Percentiles rank a stretch among this genome's conserved stretches.
phyloP scores from a whole-genome alignment of 2,797 vertebrate species.

The Pangasius djambal region DNA sequence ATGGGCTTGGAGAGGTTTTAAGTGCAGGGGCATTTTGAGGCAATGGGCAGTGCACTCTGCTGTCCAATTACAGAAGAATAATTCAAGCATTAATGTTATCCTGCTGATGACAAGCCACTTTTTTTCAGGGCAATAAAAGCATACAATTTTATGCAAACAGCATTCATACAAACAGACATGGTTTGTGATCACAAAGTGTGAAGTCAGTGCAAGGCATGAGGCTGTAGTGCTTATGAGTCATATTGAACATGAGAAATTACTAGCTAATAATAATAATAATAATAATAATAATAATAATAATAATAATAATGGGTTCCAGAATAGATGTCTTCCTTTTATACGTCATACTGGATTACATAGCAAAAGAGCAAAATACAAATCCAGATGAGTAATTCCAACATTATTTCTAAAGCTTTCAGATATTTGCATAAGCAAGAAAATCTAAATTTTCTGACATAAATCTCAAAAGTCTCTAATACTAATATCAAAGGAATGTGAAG shows the following conservation, averaged over 20 bases:
- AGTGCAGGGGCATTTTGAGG: slow-evolving; percentile 29
- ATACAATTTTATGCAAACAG: slow-evolving; percentile 24
- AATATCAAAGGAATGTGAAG: neutral
- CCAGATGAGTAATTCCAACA: neutral
- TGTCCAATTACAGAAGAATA: slow-evolving; percentile 39
- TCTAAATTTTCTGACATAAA: neutral
- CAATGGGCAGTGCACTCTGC: slow-evolving; percentile 14
- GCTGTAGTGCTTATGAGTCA: neutral
- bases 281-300: no score
- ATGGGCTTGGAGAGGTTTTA: slow-evolving; percentile 34
- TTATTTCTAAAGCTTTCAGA: neutral
- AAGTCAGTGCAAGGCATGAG: slow-evolving; percentile 4
- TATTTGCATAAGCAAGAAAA: neutral
- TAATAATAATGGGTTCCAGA: neutral
- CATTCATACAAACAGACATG: neutral
- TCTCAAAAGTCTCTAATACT: neutral
- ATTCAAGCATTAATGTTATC: slow-evolving; percentile 20
- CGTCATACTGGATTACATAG: neutral
- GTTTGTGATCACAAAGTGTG: neutral
- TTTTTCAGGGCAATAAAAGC: slow-evolving; percentile 1
- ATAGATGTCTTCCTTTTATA: neutral
- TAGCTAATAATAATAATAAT: neutral
- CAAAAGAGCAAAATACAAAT: neutral
- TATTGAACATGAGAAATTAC: neutral
- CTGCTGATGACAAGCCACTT: slow-evolving; percentile 15